Evolutionary conservation across 2,888 invertebrate species (phyloP).

Genomic region (Drosophila pseudotalamancana): DNA sequence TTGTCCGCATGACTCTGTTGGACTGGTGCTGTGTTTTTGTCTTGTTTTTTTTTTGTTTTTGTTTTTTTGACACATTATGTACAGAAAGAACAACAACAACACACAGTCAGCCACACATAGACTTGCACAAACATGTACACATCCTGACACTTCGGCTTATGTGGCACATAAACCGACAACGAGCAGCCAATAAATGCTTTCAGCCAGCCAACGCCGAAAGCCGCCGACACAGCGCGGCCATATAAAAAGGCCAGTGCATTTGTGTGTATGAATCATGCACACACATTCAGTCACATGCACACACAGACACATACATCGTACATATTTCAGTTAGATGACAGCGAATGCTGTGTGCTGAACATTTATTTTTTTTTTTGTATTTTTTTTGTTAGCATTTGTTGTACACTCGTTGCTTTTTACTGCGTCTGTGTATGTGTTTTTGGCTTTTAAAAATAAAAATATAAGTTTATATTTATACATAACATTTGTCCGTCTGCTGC

Average conservation of each 20-base stretch:
- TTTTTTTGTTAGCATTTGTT: constrained; percentile 32
- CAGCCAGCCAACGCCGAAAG: constrained; percentile 67
- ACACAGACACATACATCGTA: constrained; percentile 16
- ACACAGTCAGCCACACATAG: constrained; percentile 21
- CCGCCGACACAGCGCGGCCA: constrained; percentile 54
- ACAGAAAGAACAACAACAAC: constrained; percentile 36
- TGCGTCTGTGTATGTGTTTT: constrained; percentile 45
- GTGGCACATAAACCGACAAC: constrained; percentile 79
- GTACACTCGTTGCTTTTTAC: constrained; percentile 53
- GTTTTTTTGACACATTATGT: constrained; percentile 61
- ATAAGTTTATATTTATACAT: constrained; percentile 80
- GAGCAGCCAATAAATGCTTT: constrained; percentile 79
- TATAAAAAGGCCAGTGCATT: constrained; percentile 72
- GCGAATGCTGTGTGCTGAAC: constrained; percentile 62
- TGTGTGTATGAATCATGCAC: constrained; percentile 65
- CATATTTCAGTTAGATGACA: constrained; percentile 50
- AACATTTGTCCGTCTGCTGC: constrained; percentile 69
- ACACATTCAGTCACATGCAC: constrained; percentile 23
- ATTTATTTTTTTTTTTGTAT: constrained; percentile 25
- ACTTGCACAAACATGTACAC: constrained; percentile 6
- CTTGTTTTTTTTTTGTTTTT: background rate
- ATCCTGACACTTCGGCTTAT: constrained; percentile 74
- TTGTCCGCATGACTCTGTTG: constrained; percentile 45
- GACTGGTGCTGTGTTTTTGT: background rate
- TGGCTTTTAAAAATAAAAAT: constrained; percentile 73